Percentiles rank a stretch among this genome's conserved stretches.
phyloP scores from a whole-genome alignment of 2,797 vertebrate genomes.

The Pristis pectinata region DNA sequence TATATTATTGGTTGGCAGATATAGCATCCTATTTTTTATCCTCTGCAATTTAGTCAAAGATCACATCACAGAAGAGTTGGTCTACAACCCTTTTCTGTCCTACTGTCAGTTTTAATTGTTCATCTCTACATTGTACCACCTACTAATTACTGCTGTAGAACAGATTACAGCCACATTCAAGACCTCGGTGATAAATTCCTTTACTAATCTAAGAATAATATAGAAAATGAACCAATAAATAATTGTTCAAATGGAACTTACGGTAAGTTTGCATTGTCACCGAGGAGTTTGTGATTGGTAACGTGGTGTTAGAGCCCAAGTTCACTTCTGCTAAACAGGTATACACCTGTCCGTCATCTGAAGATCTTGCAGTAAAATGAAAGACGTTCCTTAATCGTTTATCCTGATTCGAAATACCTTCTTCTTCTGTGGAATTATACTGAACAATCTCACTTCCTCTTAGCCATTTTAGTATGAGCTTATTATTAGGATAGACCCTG shows the following conservation, averaged over 20 bases:
- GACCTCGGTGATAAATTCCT: not conserved
- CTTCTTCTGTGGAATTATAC: not conserved
- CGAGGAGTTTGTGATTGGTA: not conserved
- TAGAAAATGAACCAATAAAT: not conserved
- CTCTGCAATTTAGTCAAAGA: no score
- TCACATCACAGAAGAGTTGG: no score
- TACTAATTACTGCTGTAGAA: no score
- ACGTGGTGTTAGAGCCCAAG: not conserved
- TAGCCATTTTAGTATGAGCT: slow-evolving; percentile 9
- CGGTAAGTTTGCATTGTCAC: slow-evolving; percentile 15
- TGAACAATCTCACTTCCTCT: slow-evolving; percentile 1
- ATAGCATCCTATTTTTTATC: no score
- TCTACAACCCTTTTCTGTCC: no score
- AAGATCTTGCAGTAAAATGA: not conserved
- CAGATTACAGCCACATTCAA: not conserved
- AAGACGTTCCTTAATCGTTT: slow-evolving; percentile 3
- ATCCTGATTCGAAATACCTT: not conserved
- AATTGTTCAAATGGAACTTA: not conserved
- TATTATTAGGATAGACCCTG: slow-evolving; percentile 16
- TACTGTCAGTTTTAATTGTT: no score
- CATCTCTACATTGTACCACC: no score
- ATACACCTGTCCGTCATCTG: slow-evolving; percentile 16
- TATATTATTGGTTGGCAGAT: no score
- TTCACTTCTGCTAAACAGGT: slow-evolving; percentile 25
- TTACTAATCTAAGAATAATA: not conserved